Base-by-base conservation (phyloP, 2,113 vertebrate genomes). In the Leucopternis melanops region DNA sequence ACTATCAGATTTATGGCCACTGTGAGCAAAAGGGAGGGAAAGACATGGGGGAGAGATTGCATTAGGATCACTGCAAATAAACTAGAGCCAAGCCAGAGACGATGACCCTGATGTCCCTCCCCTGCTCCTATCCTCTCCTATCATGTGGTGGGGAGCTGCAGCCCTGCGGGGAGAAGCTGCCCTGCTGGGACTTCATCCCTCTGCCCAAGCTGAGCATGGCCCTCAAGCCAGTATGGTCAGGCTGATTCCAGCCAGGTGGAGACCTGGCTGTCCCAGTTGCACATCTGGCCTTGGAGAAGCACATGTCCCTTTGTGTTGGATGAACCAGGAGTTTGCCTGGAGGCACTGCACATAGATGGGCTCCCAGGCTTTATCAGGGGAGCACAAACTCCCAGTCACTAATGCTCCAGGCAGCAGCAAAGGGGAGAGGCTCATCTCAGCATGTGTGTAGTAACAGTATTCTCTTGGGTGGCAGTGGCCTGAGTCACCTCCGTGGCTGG, bases 1-100 rank as follows among this genome's bases (percentile, higher is more conserved):
- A 99, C 99, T 10, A 99, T 99, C 97, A 99, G 98, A 98, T 99
- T 99, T 97, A 99, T 99, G 94, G 99, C 99, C 97, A 99, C 99
- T 99, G 98, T 20, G 47, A 75, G 90, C 94, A 40, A 94, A 72
- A 74, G 45, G 65, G 42, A 89, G 42, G 58, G n/a, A 50, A 22
- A 70, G 57, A 77, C 38, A 91, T 0, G 0, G 45, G 50, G 57
- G 87, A 92, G 65, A 95, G 34, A 19, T 0, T 10, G 13, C 0
- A 4, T 98, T 47, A 98, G 82, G 44, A 55, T 36, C 16, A 9
- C 20, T 29, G 34, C 22, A 55, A 34, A 45, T n/a, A 25, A 67
- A 44, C 10, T 11, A 21, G 10, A 61, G 52, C 5, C 42, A 19
- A 63, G 18, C 11, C 22, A 52, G 52, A 67, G 40, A 9, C 2